Percentiles rank a stretch among this genome's conserved stretches.
Conservation (phyloP, 2,888 invertebrate species). For the Ophion slaviceki region DNA sequence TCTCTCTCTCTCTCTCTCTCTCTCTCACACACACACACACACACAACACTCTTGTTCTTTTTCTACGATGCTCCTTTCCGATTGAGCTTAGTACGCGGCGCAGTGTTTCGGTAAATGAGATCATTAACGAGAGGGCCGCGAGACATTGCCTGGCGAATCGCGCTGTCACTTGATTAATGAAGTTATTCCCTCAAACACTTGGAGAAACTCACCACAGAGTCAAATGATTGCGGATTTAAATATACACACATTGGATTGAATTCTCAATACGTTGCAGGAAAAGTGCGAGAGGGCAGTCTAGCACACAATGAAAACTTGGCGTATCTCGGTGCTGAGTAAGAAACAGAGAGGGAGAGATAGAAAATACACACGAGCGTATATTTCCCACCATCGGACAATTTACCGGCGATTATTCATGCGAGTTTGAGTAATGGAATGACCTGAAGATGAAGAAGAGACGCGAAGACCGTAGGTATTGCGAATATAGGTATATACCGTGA, state of each 20-base stretch:
- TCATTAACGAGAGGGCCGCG: constrained; percentile 60
- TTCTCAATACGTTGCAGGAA: not conserved
- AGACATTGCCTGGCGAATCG: constrained; percentile 21
- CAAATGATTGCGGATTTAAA: not conserved
- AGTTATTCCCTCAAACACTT: constrained; percentile 35
- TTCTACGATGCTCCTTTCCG: constrained; percentile 5
- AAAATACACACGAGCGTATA: not conserved
- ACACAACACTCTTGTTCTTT: constrained; percentile 10
- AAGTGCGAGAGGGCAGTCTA: not conserved
- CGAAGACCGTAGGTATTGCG: constrained; percentile 46
- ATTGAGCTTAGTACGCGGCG: constrained; percentile 23
- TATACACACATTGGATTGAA: not conserved
- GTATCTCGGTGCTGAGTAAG: not conserved
- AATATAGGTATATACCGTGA: not conserved
- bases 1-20: too few relatives aligned
- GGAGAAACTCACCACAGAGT: not conserved
- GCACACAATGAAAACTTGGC: not conserved
- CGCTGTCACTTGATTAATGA: constrained; percentile 36
- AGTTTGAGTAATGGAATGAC: constrained; percentile 56
- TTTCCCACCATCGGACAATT: constrained; percentile 43
- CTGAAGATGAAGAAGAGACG: not conserved
- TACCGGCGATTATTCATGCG: constrained; percentile 52
- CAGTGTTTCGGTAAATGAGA: constrained; percentile 67
- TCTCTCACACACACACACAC: not conserved
- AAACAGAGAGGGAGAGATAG: not conserved